Conservation (phyloP, 2,797 vertebrate species). For the Chloroceryle amazona region DNA sequence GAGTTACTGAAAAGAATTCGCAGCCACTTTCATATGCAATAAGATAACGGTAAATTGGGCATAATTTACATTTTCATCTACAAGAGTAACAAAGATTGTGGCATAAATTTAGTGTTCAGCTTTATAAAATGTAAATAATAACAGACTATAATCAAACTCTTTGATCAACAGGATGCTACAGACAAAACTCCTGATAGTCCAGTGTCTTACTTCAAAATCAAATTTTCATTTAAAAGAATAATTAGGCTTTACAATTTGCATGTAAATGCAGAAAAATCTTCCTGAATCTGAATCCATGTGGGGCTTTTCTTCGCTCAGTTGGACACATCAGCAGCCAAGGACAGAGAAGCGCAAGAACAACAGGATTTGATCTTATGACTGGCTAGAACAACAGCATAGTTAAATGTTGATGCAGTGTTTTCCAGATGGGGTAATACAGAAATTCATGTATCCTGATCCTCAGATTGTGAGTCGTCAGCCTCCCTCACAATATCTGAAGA, state of each 20-base stretch:
- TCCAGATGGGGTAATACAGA: neutral
- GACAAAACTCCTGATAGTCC: neutral
- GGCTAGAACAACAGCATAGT: neutral
- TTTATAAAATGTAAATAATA: neutral
- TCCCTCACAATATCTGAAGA: neutral
- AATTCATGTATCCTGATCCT: neutral
- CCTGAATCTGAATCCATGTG: neutral
- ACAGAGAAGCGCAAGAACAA: neutral
- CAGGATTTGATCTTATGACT: neutral
- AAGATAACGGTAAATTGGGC: neutral
- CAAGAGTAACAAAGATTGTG: neutral
- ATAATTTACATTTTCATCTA: neutral
- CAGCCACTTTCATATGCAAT: neutral
- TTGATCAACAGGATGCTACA: neutral
- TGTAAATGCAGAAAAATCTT: neutral
- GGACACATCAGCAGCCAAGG: neutral
- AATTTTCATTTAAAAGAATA: neutral
- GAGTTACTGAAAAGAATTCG: neutral
- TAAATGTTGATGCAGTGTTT: slow-evolving; percentile 8
- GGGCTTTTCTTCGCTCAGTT: neutral
- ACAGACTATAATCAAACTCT: neutral
- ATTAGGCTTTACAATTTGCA: neutral
- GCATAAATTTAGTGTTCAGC: neutral
- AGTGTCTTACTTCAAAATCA: neutral
- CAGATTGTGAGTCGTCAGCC: neutral